Evolutionary conservation across 2,113 vertebrate genomes (phyloP).

Genomic region (Craseonycteris thonglongyai): DNA sequence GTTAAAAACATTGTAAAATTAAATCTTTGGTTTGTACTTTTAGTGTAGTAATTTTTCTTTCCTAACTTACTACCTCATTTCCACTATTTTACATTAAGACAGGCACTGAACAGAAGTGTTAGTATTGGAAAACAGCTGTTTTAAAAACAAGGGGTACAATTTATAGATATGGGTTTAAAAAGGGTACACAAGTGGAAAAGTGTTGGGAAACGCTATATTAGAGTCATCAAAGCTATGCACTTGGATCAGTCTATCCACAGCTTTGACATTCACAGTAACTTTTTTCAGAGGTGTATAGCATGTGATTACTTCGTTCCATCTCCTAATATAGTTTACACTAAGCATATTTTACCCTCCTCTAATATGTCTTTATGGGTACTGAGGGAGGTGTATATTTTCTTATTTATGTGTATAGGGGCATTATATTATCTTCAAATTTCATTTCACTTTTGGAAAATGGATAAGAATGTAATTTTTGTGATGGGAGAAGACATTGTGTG

Average conservation of each 20-base stretch:
- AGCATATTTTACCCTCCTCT: neutral
- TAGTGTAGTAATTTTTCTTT: no score
- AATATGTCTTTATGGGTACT: neutral
- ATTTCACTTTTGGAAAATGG: neutral
- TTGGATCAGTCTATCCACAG: neutral
- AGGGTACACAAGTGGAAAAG: no score
- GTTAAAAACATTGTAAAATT: no score
- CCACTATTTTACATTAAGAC: no score
- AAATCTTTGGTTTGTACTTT: no score
- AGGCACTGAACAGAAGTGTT: no score
- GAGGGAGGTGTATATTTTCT: neutral
- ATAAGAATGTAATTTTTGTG: neutral
- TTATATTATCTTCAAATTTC: neutral
- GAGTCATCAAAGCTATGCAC: neutral
- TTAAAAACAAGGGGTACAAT: no score
- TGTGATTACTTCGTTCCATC: neutral
- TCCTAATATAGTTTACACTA: neutral
- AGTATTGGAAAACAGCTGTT: no score
- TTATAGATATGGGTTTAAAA: no score
- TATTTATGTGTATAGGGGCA: neutral
- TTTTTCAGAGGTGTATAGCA: neutral
- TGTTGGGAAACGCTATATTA: no score
- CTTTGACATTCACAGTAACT: neutral
- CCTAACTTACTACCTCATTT: no score
- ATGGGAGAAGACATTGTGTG: neutral